Conservation (phyloP, 2,888 invertebrate genomes). For the Phyllotreta cruciferae region DNA sequence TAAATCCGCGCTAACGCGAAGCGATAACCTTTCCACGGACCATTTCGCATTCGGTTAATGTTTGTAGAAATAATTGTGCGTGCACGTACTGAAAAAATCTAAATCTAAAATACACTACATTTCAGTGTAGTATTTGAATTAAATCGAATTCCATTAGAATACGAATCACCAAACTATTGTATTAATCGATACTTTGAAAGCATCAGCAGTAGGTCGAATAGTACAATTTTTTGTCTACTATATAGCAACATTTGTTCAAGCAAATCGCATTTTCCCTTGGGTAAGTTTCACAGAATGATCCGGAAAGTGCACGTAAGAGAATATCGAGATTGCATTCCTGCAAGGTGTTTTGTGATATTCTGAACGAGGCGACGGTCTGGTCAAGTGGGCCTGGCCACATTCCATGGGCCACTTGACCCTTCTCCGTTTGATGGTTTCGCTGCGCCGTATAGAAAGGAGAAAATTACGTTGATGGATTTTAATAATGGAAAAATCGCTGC, state of each 20-base stretch:
- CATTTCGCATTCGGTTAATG: constrained; percentile 24
- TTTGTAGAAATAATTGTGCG: constrained; percentile 6
- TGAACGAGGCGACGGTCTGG: constrained; percentile 53
- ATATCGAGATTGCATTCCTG: constrained; percentile 56
- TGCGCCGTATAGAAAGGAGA: not conserved
- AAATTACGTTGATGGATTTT: not conserved
- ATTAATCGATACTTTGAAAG: too few species aligned
- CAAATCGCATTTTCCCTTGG: too few species aligned
- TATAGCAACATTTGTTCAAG: too few species aligned
- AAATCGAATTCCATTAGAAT: too few species aligned
- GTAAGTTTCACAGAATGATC: constrained; percentile 5
- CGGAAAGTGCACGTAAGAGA: constrained; percentile 50
- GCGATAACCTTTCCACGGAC: constrained; percentile 30
- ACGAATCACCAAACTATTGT: too few species aligned
- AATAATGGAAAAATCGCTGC: constrained; percentile 5
- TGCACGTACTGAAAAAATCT: not conserved
- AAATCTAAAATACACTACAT: not conserved
- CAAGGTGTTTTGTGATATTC: constrained; percentile 46
- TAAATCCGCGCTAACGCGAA: constrained; percentile 21
- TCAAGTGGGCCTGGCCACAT: constrained; percentile 57
- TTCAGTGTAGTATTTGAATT: too few species aligned
- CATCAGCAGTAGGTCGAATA: too few species aligned
- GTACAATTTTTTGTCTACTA: too few species aligned
- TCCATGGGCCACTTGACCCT: constrained; percentile 58
- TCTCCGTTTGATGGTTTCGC: constrained; percentile 37